These are phyloP conservation scores for Cantharis flavilabris DNA, from an alignment of 2,888 invertebrate genomes.

Conservation along the genomic window DNA sequence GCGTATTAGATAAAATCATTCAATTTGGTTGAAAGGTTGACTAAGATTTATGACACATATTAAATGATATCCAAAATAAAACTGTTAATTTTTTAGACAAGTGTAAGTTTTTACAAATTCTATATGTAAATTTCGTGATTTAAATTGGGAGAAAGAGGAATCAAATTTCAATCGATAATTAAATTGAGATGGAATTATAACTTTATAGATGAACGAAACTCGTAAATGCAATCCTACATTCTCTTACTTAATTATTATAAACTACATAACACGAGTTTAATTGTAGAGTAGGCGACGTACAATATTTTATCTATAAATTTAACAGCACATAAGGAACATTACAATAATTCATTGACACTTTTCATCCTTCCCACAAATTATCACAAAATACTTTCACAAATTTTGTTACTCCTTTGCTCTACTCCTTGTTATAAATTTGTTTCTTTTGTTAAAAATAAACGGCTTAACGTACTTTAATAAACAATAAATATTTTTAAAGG, in stretches of 20 bases:
- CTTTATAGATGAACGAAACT: not conserved
- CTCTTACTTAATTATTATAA: conserved; percentile 9
- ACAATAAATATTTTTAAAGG: conserved; percentile 2
- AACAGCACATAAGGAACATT: conserved; percentile 2
- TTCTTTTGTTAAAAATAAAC: conserved; percentile 12
- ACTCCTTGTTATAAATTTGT: conserved; percentile 14
- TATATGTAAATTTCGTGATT: not conserved
- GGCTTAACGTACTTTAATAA: conserved; percentile 9
- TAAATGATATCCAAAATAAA: not conserved
- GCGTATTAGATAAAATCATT: not conserved
- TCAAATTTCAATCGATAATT: not conserved
- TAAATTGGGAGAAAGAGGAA: not conserved
- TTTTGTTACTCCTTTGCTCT: not conserved
- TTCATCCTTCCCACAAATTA: conserved; percentile 3
- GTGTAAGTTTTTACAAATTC: not conserved
- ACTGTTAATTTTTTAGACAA: not conserved
- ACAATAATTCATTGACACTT: conserved; percentile 8
- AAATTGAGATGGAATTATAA: not conserved
- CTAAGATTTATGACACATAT: not conserved
- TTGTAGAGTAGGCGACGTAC: conserved; percentile 14
- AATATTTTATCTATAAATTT: conserved; percentile 15
- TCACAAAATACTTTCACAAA: conserved; percentile 10
- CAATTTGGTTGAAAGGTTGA: not conserved
- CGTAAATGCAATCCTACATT: conserved; percentile 9
- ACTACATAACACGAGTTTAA: conserved; percentile 10